phyloP scores from a whole-genome alignment of 2,797 vertebrate genomes.

The Hippopotamyrus pictus region DNA sequence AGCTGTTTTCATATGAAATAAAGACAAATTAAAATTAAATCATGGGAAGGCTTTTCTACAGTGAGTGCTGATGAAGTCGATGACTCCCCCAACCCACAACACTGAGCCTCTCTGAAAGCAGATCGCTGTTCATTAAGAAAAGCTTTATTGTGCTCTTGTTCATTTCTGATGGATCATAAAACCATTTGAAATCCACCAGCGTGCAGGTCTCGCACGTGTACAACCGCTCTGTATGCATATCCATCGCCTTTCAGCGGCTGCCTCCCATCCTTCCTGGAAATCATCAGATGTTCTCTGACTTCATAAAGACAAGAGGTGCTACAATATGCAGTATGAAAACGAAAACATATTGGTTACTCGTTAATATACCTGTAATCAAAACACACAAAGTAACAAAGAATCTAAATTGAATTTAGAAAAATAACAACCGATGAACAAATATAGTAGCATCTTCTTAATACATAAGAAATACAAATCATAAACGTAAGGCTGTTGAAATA shows the following conservation, averaged over 20 bases:
- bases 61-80: not conserved
- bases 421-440: constrained; percentile 24
- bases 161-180: constrained; percentile 56
- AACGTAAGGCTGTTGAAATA: constrained; percentile 33
- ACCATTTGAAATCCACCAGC: constrained; percentile 43
- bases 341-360: constrained; percentile 27
- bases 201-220: constrained; percentile 12
- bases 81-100: not conserved
- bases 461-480: constrained; percentile 23
- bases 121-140: constrained; percentile 38
- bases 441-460: constrained; percentile 22
- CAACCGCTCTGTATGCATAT: not conserved
- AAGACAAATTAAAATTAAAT: constrained; percentile 2
- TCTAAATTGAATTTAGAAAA: constrained; percentile 28
- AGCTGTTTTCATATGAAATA: not conserved
- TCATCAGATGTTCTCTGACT: constrained; percentile 22
- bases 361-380: constrained; percentile 32
- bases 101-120: constrained; percentile 5
- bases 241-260: not conserved
- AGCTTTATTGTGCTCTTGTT: constrained; percentile 73
- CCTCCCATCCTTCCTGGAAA: constrained; percentile 17
- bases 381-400: constrained; percentile 24
- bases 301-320: constrained; percentile 38
- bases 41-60: not conserved
- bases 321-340: constrained; percentile 36